A percentile compares a stretch with the other conserved stretches of the same genome.
Conservation (phyloP, 1,140 invertebrate genomes). For the Lepidurus packardi region DNA sequence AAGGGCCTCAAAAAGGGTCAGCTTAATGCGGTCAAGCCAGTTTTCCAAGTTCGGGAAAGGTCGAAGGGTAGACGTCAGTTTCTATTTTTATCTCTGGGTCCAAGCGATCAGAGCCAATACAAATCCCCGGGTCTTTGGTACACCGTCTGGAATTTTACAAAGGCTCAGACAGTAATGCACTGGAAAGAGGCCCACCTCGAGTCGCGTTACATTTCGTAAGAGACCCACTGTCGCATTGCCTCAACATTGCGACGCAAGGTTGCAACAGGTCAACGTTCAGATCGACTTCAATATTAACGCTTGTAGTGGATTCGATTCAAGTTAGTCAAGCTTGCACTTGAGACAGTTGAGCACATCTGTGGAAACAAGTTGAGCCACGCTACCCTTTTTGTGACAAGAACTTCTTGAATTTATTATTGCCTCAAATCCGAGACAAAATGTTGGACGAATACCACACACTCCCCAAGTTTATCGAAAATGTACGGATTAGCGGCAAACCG, state of each 20-base stretch:
- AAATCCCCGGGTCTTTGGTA: neutral
- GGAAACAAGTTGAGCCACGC: neutral
- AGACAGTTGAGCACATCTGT: neutral
- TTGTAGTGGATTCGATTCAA: neutral
- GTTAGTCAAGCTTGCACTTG: neutral
- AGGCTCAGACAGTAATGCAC: neutral
- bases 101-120: neutral
- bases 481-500: neutral
- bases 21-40: neutral
- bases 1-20: neutral
- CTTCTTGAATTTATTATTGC: neutral
- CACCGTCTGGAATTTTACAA: neutral
- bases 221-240: neutral
- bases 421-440: neutral
- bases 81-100: neutral
- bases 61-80: neutral
- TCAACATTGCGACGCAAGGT: neutral
- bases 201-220: neutral
- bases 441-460: neutral
- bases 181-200: neutral
- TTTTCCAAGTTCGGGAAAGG: neutral
- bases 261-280: neutral
- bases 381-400: no score
- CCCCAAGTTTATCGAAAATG: conserved; percentile 2
- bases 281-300: neutral